These are phyloP conservation scores for Aspidiotus destructor DNA, from an alignment of 2,888 invertebrate genomes.

Conservation along the genomic window DNA sequence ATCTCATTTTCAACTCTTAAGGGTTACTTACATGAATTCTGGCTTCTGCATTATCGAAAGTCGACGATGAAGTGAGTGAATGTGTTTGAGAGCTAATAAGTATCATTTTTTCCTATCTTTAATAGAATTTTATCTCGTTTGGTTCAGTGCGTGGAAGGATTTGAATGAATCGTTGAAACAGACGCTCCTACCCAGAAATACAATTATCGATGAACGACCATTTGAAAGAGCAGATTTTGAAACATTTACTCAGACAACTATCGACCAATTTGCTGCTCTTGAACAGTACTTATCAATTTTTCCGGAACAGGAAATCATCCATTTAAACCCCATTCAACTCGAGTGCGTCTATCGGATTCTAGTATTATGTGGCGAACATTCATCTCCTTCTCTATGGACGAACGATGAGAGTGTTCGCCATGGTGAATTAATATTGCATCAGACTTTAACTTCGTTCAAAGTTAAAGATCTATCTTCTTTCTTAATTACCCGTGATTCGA, in stretches of 20 bases:
- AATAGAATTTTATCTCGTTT: too few relatives aligned
- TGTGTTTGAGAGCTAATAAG: too few relatives aligned
- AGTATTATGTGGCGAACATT: constrained; percentile 26
- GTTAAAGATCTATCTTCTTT: constrained; percentile 1
- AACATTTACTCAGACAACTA: not conserved
- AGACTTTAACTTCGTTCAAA: not conserved
- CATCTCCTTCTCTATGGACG: constrained; percentile 15
- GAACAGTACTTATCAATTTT: not conserved
- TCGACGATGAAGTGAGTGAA: too few relatives aligned
- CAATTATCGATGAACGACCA: constrained; percentile 17
- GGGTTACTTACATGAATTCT: too few relatives aligned
- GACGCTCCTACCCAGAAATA: constrained; percentile 8
- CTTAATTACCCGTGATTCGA: constrained; percentile 4
- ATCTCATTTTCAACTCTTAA: too few relatives aligned
- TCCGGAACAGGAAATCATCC: not conserved
- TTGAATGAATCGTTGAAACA: not conserved
- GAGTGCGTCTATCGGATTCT: constrained; percentile 5
- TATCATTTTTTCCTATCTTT: too few relatives aligned
- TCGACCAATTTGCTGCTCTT: not conserved
- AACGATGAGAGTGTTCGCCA: not conserved
- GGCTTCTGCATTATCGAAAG: too few relatives aligned
- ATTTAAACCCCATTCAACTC: not conserved
- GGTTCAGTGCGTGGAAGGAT: not conserved
- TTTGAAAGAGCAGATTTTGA: constrained; percentile 17
- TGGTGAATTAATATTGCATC: not conserved